Evolutionary conservation across 1,140 invertebrate genomes (phyloP), one percentile per base, ranked within the genome.

Genomic region (Platyscapa corneri): DNA sequence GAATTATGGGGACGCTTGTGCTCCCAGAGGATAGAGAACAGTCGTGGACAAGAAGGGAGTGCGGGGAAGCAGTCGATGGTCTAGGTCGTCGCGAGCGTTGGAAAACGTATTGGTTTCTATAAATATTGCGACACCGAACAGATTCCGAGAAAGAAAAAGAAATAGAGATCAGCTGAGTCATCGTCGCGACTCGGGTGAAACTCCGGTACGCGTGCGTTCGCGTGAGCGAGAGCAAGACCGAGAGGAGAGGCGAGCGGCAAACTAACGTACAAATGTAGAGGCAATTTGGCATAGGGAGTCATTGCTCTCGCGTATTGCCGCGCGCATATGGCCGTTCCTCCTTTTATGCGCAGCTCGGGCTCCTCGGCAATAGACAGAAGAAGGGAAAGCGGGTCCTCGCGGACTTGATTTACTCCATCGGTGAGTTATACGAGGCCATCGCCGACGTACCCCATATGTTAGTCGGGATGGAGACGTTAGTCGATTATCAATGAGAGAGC

Each of bases 121-220:
- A 90, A 90, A 90, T 90, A 90, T 90, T 88, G 87, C 80, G 86
- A 86, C 53, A 86, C 49, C 84, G 78, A 85, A 79, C 87, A 86
- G 79, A 88, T 88, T 88, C 87, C 85, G 39, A 85, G 88, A 87
- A 89, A 74, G 84, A 88, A 88, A 87, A 83, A 83, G 83, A 87
- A 88, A 83, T 46, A 88, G 86, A 88, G 77, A 88, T 87, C 87
- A 84, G 87, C 74, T 74, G 37, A 75, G 70, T 81, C 80, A 84
- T 79, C 49, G 32, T 37, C 83, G 76, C 46, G 75, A 81, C 72
- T 46, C 79, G 65, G n/a, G 42, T 56, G 39, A 46, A 6, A 10
- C 8, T 53, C 34, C 32, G 34, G 64, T 92, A 90, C 89, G 90
- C 88, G 90, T 92, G 86, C 82, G 86, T 87, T 88, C 87, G 88